Evolutionary conservation across 2,113 vertebrate genomes (phyloP).

Genomic region (Salvelinus alpinus): DNA sequence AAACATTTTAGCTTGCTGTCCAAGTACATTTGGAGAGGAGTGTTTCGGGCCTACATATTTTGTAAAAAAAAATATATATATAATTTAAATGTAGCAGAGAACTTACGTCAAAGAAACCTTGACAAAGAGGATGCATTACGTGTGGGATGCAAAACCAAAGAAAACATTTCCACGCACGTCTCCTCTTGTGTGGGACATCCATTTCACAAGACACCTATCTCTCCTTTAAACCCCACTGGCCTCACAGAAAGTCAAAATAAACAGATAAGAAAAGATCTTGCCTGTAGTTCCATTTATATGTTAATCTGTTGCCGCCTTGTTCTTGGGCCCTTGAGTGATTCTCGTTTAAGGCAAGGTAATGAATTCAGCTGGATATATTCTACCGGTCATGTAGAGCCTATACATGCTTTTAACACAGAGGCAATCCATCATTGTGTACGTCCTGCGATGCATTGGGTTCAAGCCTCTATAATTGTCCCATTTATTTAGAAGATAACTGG

Average conservation of each 20-base stretch:
- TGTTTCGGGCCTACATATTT: no score
- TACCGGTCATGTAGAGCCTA: slow-evolving; percentile 32
- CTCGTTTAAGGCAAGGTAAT: slow-evolving; percentile 48
- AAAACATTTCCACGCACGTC: neutral
- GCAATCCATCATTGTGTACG: slow-evolving; percentile 42
- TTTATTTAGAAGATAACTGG: slow-evolving; percentile 44
- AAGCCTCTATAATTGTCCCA: slow-evolving; percentile 42
- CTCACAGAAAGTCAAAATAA: slow-evolving; percentile 30
- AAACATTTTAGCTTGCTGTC: no score
- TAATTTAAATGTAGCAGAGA: no score
- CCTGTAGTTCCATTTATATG: slow-evolving; percentile 70
- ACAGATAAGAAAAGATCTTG: slow-evolving; percentile 40
- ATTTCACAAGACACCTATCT: slow-evolving; percentile 13
- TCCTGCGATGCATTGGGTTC: slow-evolving; percentile 9
- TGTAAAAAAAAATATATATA: no score
- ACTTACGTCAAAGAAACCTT: no score
- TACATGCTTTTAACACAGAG: slow-evolving; percentile 34
- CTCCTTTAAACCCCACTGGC: slow-evolving; percentile 22
- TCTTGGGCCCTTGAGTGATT: slow-evolving; percentile 48
- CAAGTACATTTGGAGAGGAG: no score
- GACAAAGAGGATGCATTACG: no score
- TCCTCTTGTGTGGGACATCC: slow-evolving; percentile 3
- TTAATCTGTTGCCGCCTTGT: slow-evolving; percentile 59
- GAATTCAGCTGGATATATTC: slow-evolving; percentile 47
- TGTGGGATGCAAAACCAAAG: no score